These are phyloP conservation scores for Catostomus latipinnis DNA, from an alignment of 2,797 vertebrate genomes.

Conservation along the genomic window DNA sequence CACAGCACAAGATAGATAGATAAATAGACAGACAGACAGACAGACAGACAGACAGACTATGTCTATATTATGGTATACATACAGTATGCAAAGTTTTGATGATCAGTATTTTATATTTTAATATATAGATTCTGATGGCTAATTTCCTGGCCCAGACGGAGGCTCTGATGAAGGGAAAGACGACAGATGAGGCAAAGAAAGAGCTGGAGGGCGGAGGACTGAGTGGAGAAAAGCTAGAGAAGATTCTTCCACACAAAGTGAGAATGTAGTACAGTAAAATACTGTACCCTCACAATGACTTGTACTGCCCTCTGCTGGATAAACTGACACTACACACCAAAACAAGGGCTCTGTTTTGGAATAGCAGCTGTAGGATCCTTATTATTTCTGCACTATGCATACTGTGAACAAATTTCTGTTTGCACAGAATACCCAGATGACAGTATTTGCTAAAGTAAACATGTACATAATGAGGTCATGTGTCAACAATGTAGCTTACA, in stretches of 20 bases:
- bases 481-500: no score
- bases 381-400: no score
- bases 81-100: no score
- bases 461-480: no score
- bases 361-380: no score
- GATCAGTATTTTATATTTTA: background rate
- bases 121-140: conserved; percentile 87
- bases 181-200: conserved; percentile 87
- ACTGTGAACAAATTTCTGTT: no score
- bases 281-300: background rate
- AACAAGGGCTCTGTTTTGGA: background rate
- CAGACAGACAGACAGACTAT: no score
- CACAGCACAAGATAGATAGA: background rate
- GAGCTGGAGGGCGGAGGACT: conserved; percentile 88
- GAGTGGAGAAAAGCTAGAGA: conserved; percentile 85
- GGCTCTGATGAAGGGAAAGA: conserved; percentile 96
- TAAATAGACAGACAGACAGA: no score
- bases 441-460: no score
- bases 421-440: no score
- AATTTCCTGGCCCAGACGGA: conserved; percentile 98
- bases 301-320: conserved; percentile 57
- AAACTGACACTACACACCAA: background rate
- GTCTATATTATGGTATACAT: no score
- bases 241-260: conserved; percentile 96
- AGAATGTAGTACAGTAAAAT: conserved; percentile 27